phyloP scores from a whole-genome alignment of 2,888 invertebrate genomes.

The Penaeus monodon region DNA sequence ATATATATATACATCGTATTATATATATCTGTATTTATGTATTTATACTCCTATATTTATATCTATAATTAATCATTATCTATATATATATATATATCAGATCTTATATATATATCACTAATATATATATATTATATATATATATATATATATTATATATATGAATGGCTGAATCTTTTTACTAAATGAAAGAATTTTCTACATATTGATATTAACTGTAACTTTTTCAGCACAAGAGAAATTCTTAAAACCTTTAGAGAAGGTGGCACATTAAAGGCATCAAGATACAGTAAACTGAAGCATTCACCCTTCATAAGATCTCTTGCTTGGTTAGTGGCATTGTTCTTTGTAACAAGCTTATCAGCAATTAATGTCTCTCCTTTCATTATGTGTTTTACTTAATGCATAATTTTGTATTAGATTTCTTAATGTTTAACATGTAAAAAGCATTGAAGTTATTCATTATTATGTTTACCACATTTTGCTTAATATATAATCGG shows the following conservation, averaged over 20 bases:
- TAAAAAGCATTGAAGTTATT: too few species aligned
- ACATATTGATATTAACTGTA: neutral
- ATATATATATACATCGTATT: neutral
- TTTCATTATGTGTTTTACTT: too few species aligned
- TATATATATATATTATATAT: neutral
- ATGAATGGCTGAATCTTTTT: too few species aligned
- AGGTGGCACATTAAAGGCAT: conserved; percentile 5
- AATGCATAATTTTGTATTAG: too few species aligned
- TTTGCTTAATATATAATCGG: too few species aligned
- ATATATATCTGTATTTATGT: neutral
- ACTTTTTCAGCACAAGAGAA: conserved; percentile 25
- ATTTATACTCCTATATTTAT: neutral
- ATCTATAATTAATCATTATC: too few species aligned
- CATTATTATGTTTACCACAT: too few species aligned
- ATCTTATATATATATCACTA: neutral
- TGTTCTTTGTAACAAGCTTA: neutral
- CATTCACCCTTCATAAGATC: conserved; percentile 18
- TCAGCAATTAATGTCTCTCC: too few species aligned
- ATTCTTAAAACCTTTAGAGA: neutral
- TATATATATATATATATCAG: neutral
- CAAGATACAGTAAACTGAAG: conserved; percentile 17
- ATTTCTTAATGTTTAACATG: too few species aligned
- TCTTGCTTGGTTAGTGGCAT: conserved; percentile 14
- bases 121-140: too few species aligned
- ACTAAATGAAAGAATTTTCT: neutral